These are phyloP conservation scores for Aurelia sp. DNA, from an alignment of 30 jellyfish, hydroid and myxozoan species.

Conservation along the genomic window DNA sequence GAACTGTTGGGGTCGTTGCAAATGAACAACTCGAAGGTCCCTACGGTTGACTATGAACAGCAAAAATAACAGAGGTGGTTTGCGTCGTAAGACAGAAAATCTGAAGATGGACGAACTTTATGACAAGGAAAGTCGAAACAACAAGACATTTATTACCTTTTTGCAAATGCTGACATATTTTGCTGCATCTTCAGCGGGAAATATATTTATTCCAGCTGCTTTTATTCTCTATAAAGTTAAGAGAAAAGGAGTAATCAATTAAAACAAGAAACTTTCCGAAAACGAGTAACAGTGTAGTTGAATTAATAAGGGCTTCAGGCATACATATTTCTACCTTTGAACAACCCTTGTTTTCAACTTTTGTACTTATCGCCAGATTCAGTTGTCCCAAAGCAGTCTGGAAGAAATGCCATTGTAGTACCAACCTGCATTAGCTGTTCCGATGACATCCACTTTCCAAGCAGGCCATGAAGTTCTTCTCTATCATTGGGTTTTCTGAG, in stretches of 20 bases:
- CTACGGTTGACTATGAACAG: no score
- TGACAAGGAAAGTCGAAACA: no score
- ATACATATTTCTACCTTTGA: no score
- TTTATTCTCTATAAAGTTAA: constrained; percentile 54
- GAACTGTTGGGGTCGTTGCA: no score
- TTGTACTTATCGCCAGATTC: not conserved
- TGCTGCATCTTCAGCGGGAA: constrained; percentile 89
- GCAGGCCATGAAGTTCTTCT: constrained; percentile 24
- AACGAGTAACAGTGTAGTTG: no score
- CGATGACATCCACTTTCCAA: constrained; percentile 71
- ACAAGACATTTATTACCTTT: constrained; percentile 49
- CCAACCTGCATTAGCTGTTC: constrained; percentile 45
- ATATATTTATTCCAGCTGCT: constrained; percentile 78
- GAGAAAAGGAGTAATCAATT: not conserved
- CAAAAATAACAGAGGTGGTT: no score
- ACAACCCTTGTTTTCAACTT: no score
- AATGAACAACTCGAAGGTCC: no score
- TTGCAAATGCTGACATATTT: constrained; percentile 87
- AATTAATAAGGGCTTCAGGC: no score
- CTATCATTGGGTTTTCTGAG: constrained; percentile 69
- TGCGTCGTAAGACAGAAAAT: no score
- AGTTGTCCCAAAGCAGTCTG: not conserved
- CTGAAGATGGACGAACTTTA: no score
- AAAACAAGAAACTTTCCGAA: no score
- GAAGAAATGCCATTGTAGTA: not conserved